Conservation (phyloP, 2,888 invertebrate genomes). For the Trissolcus japonicus region DNA sequence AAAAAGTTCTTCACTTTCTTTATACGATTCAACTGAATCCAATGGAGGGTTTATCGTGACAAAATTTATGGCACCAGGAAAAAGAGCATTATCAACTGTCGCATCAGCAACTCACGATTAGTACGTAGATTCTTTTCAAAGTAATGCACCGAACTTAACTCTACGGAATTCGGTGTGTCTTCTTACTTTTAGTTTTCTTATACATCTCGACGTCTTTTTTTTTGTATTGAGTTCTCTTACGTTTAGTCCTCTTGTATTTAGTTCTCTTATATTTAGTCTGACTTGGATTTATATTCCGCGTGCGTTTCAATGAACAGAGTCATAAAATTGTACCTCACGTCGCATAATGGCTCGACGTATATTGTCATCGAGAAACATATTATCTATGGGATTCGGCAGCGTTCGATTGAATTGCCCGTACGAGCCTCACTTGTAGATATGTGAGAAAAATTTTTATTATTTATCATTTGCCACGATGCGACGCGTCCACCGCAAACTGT, state of each 20-base stretch:
- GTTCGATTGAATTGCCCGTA: conserved; percentile 22
- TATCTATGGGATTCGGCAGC: conserved; percentile 10
- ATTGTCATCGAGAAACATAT: conserved; percentile 27
- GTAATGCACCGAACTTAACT: conserved; percentile 37
- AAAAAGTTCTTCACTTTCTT: conserved; percentile 58
- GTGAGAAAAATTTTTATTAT: conserved; percentile 41
- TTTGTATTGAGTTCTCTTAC: too few species aligned
- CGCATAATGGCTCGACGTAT: conserved; percentile 7
- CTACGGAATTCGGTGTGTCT: conserved; percentile 19
- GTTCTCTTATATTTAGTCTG: too few species aligned
- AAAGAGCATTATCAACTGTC: conserved; percentile 51
- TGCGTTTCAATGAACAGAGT: conserved; percentile 22
- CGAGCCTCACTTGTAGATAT: conserved; percentile 16
- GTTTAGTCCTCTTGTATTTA: too few species aligned
- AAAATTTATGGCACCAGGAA: conserved; percentile 49
- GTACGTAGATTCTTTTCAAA: conserved; percentile 41
- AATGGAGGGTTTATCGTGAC: conserved; percentile 47
- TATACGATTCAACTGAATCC: conserved; percentile 51
- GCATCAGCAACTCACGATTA: conserved; percentile 53
- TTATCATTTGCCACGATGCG: conserved; percentile 37
- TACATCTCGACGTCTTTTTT: too few species aligned
- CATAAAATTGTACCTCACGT: conserved; percentile 21
- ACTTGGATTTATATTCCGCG: conserved; percentile 22
- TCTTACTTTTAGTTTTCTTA: conserved; percentile 1
- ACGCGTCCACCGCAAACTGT: conserved; percentile 31